Base-by-base conservation (phyloP, 1,140 invertebrate genomes). In the Pectinophora gossypiella region DNA sequence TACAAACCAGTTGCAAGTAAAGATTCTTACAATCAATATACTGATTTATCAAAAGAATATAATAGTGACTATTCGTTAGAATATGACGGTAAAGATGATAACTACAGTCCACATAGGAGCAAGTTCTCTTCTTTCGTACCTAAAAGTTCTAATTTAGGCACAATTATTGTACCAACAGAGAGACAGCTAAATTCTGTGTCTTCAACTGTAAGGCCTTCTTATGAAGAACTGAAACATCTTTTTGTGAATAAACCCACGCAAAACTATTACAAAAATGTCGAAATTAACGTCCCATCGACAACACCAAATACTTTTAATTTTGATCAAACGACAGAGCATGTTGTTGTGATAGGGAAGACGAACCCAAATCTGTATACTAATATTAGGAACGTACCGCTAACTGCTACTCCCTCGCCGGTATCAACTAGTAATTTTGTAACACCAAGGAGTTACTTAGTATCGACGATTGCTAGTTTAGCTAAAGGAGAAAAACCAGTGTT, bases 41-140 rank as follows among this genome's bases (percentile, higher is more conserved):
- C 64, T 18, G 72, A 78, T 48, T 15, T 43, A 12, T 78, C 78
- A 0, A 77, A 76, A 60, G 82, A 85, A 59, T 76, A 75, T 49
- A 69, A 73, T 15, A 64, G 64, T 22, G 74, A 65, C 36, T 82
- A 79, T 58, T 77, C 76, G 1, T 59, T 64, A 19, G 79, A 82
- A 59, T 72, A 67, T 19, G 62, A 73, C 38, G 64, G 36, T 16
- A 56, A 57, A 51, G 49, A 53, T 21, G 45, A 66, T 32, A 72
- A 74, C 21, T 75, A 74, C 22, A 58, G 70, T 23, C 66, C 69
- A 3, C 69, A 77, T 47, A 56, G 46, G 45, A 72, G 61, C 20
- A 76, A 76, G 54, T 76, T 60, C 23, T 36, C 55, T 0, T 10
- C 22, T 3, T 56, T 66, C 12, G 13, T 38, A 19, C 40, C 51